Percentiles rank a stretch among this genome's conserved stretches.
phyloP scores from a whole-genome alignment of 1,140 invertebrate species.

The Goniozus legneri region DNA sequence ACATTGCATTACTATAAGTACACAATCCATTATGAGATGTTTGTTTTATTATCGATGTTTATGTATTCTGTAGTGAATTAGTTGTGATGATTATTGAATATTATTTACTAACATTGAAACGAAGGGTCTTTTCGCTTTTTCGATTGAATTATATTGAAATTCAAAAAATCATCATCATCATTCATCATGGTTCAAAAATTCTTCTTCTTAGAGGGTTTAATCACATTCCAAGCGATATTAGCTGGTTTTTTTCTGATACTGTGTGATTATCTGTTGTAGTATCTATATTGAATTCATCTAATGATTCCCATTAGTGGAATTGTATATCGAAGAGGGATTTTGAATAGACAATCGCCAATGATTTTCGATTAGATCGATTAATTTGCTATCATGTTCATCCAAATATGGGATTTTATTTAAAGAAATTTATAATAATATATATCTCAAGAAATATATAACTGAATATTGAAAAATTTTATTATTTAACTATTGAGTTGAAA shows the following conservation, averaged over 20 bases:
- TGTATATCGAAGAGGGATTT: not conserved
- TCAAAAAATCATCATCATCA: not conserved
- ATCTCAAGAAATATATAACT: not conserved
- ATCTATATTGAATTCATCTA: not conserved
- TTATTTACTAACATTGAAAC: not conserved
- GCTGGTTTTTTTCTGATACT: not conserved
- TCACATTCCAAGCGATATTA: not conserved
- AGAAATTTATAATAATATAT: not conserved
- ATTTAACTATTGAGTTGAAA: no score
- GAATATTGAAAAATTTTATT: not conserved
- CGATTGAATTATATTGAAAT: not conserved
- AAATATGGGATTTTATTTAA: not conserved
- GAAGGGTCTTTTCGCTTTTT: not conserved
- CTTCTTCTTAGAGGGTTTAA: no score
- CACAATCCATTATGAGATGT: not conserved
- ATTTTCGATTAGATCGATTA: not conserved
- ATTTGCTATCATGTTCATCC: not conserved
- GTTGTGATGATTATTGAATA: not conserved
- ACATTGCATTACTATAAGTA: not conserved
- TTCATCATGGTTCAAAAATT: no score
- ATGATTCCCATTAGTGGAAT: not conserved
- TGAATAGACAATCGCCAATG: not conserved
- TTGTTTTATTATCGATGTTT: not conserved
- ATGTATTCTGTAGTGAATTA: not conserved
- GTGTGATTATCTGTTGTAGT: not conserved